Base-by-base conservation (phyloP, 2,797 vertebrate species). In the Nannoperca obscura region DNA sequence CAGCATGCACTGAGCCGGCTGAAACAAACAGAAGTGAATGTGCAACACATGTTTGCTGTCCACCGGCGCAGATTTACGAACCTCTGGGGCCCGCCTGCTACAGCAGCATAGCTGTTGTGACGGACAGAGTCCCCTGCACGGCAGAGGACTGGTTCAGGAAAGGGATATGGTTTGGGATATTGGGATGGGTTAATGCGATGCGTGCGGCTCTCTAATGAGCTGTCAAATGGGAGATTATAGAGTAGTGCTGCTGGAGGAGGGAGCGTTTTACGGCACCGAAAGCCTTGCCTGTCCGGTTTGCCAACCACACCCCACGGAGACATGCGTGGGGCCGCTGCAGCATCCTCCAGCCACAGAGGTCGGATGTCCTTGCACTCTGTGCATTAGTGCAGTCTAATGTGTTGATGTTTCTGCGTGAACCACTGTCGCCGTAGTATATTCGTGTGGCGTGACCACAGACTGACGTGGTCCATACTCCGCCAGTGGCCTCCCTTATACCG, bases 281-380 rank as follows among this genome's bases (percentile, higher is more conserved):
- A 76, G 68, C 40, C 80, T n/a, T 60, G 74, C 54, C 75, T 67
- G 88, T 67, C 84, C 88, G 65, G 81, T 53, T 70, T 52, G 69
- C 85, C 87, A 93, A 94, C 93, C 93, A 93, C 93, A 93, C 93
- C 93, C 93, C 91, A 87, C 77, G 76, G 89, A 77, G 71, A 89
- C 55, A 83, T 63, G 85, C 73, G 62, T 4, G 61, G 65, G 49
- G 76, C 87, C 76, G 78, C 86, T 49, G 86, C 92, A 47, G 61
- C 90, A 89, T 86, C 91, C 71, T 89, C 73, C 82, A 76, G 79
- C 57, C 76, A 65, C 76, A 59, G 71, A 79, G 88, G 77, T 77
- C 88, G 68, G 81, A n/a, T 54, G 81, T 87, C 86, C 85, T 84
- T 69, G 81, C 78, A 36, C 27, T 61, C 57, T n/a, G n/a, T n/a